These are phyloP conservation scores for Anableps anableps DNA, from an alignment of 2,797 vertebrate species.

Conservation along the genomic window DNA sequence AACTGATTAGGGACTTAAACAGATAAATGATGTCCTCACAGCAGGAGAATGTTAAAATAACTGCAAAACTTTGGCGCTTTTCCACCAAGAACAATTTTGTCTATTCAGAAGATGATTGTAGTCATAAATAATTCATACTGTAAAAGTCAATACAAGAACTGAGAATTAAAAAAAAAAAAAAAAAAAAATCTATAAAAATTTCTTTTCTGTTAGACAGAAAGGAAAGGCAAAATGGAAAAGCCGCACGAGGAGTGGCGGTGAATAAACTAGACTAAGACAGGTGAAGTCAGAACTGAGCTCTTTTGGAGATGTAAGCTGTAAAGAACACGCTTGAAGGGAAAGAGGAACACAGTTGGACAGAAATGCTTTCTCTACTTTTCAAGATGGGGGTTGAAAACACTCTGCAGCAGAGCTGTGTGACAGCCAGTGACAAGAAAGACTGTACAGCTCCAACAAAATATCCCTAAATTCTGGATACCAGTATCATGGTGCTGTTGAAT, in stretches of 20 bases:
- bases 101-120: background rate
- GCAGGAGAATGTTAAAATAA: slow-evolving; percentile 4
- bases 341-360: slow-evolving; percentile 6
- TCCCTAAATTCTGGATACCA: slow-evolving; percentile 6
- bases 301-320: background rate
- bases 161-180: background rate
- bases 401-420: slow-evolving; percentile 2
- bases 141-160: background rate
- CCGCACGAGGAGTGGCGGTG: background rate
- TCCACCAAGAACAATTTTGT: slow-evolving; percentile 7
- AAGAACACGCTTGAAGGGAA: background rate
- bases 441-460: background rate
- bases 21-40: slow-evolving; percentile 16
- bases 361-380: background rate
- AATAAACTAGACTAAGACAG: background rate
- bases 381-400: slow-evolving; percentile 7
- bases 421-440: slow-evolving; percentile 3
- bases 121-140: background rate
- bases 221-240: background rate
- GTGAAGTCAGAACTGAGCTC: slow-evolving; percentile 8
- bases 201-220: background rate
- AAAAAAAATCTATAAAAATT: background rate
- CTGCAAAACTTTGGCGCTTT: background rate
- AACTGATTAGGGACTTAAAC: slow-evolving; percentile 12
- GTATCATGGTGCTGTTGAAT: background rate